These are phyloP conservation scores for Athene noctua DNA, from an alignment of 2,113 vertebrate species.

Conservation along the genomic window DNA sequence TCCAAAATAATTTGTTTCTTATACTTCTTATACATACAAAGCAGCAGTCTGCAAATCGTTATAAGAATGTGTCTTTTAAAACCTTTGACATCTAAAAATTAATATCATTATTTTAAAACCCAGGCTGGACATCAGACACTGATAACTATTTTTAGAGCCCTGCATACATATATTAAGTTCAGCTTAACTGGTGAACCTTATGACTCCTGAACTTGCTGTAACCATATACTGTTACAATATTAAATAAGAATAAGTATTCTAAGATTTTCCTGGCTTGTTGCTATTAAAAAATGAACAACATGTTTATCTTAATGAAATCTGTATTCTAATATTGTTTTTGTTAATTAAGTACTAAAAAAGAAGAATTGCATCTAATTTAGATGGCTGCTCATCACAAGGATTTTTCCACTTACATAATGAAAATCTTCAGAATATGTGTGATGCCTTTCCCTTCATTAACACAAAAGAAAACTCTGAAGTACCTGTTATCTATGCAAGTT, in stretches of 20 bases:
- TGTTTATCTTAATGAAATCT: neutral
- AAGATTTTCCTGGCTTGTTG: neutral
- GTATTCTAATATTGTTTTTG: neutral
- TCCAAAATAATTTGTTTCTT: neutral
- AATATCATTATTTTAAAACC: neutral
- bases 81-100: neutral
- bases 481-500: neutral
- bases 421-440: neutral
- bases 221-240: neutral
- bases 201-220: neutral
- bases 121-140: neutral
- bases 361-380: neutral
- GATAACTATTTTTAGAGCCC: neutral
- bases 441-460: neutral
- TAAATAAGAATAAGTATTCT: neutral
- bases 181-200: neutral
- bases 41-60: neutral
- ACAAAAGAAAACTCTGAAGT: neutral
- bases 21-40: neutral
- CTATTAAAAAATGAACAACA: neutral
- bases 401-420: neutral
- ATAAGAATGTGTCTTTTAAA: neutral
- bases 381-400: neutral
- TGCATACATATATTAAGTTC: fast-evolving
- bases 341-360: neutral